phyloP scores from a whole-genome alignment of 2,888 invertebrate species.

The Blomia tropicalis region DNA sequence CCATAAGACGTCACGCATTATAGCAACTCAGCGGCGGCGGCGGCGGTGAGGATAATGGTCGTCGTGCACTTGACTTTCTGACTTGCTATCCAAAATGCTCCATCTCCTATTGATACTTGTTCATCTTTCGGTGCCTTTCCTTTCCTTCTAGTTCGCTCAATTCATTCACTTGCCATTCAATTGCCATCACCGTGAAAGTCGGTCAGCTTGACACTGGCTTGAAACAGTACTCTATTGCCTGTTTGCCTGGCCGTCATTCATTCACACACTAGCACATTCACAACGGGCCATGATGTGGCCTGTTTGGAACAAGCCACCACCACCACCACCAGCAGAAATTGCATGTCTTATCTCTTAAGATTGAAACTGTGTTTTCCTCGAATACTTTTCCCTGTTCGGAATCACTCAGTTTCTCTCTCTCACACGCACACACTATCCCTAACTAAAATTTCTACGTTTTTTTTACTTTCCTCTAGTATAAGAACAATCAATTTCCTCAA shows the following conservation, averaged over 20 bases:
- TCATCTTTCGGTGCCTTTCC: too few species aligned
- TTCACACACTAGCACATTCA: too few species aligned
- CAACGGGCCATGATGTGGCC: too few species aligned
- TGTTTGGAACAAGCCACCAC: too few species aligned
- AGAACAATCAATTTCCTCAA: conserved; percentile 15
- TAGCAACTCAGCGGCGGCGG: too few species aligned
- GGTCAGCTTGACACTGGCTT: not conserved
- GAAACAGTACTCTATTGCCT: not conserved
- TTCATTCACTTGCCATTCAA: not conserved
- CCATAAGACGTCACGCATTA: conserved; percentile 6
- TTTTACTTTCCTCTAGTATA: not conserved
- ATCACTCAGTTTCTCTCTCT: not conserved
- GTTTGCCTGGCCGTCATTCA: conserved; percentile 4
- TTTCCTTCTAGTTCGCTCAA: too few species aligned
- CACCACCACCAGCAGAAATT: too few species aligned
- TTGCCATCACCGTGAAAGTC: not conserved
- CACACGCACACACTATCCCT: too few species aligned
- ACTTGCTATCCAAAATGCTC: not conserved
- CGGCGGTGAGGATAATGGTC: conserved; percentile 13
- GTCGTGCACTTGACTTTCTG: conserved; percentile 10
- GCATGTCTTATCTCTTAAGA: conserved; percentile 3
- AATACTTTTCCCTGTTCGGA: conserved; percentile 9
- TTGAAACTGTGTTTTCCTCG: conserved; percentile 1
- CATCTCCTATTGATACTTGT: too few species aligned
- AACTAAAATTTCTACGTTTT: too few species aligned